A percentile compares a stretch with the other conserved stretches of the same genome.
Conservation (phyloP, 1,140 invertebrate species). For the Globodera rostochiensis region DNA sequence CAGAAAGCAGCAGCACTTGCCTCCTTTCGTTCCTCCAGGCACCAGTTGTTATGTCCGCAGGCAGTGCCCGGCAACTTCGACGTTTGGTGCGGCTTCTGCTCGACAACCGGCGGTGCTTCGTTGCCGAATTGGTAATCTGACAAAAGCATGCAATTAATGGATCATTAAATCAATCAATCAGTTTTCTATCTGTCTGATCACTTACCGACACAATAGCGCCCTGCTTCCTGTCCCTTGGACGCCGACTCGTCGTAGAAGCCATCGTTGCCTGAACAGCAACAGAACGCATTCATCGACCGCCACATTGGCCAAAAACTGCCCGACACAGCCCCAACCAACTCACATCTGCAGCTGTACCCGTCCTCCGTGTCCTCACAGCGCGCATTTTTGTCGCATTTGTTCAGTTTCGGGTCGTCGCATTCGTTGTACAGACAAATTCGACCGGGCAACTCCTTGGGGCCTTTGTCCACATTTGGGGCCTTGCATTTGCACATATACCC, state of each 20-base stretch:
- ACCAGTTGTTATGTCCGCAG: slow-evolving; percentile 53
- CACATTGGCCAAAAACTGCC: not conserved
- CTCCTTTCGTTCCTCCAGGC: slow-evolving; percentile 48
- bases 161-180: not conserved
- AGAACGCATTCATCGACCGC: not conserved
- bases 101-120: not conserved
- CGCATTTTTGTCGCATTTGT: slow-evolving; percentile 40
- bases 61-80: slow-evolving; percentile 39
- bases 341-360: slow-evolving; percentile 25
- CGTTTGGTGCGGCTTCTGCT: slow-evolving; percentile 9
- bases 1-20: not conserved
- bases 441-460: slow-evolving; percentile 69
- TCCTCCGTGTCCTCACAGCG: slow-evolving; percentile 29
- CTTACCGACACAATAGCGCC: slow-evolving; percentile 55
- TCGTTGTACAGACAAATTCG: slow-evolving; percentile 68
- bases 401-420: slow-evolving; percentile 46
- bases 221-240: slow-evolving; percentile 48
- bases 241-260: slow-evolving; percentile 61
- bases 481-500: slow-evolving; percentile 83
- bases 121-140: slow-evolving; percentile 17
- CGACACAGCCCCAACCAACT: not conserved
- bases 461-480: slow-evolving; percentile 73
- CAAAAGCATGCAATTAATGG: not conserved
- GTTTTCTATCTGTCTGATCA: not conserved
- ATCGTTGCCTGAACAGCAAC: slow-evolving; percentile 20